Conservation (phyloP, 2,888 invertebrate species). For the Thelaira solivaga region DNA sequence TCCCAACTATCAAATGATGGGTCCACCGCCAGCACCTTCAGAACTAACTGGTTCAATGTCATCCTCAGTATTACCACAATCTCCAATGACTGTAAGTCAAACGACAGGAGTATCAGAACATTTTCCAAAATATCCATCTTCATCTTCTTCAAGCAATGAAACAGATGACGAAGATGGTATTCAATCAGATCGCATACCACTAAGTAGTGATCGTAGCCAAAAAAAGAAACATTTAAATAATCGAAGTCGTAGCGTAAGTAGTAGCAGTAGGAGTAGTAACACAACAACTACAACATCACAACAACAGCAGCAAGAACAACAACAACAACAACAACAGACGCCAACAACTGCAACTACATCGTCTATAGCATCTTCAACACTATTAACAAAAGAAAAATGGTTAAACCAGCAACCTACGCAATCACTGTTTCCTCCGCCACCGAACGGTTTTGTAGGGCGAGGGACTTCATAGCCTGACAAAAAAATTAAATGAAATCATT, state of each 20-base stretch:
- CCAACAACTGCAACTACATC: conserved; percentile 25
- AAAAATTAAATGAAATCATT: conserved; percentile 12
- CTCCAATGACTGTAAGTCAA: conserved; percentile 7
- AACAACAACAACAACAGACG: conserved; percentile 29
- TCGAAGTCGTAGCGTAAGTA: conserved; percentile 63
- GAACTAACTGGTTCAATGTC: conserved; percentile 1
- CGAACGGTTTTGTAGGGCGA: conserved; percentile 75
- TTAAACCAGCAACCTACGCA: conserved; percentile 67
- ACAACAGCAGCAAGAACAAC: conserved; percentile 26
- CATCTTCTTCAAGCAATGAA: conserved; percentile 63
- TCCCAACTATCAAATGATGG: conserved; percentile 69
- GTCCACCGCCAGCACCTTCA: conserved; percentile 43
- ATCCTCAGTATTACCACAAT: conserved; percentile 51
- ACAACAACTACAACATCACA: conserved; percentile 58
- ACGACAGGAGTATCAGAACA: conserved; percentile 20
- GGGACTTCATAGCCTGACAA: conserved; percentile 67
- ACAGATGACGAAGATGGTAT: conserved; percentile 67
- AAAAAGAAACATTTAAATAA: conserved; percentile 42
- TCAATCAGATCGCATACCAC: conserved; percentile 71
- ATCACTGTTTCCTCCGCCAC: conserved; percentile 69
- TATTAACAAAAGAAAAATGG: conserved; percentile 73
- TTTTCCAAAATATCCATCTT: conserved; percentile 47
- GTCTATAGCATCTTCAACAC: conserved; percentile 50
- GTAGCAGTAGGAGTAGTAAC: conserved; percentile 51
- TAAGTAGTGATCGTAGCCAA: conserved; percentile 64